Conservation (phyloP, 1,140 invertebrate species). For the Drosophila busckii region DNA sequence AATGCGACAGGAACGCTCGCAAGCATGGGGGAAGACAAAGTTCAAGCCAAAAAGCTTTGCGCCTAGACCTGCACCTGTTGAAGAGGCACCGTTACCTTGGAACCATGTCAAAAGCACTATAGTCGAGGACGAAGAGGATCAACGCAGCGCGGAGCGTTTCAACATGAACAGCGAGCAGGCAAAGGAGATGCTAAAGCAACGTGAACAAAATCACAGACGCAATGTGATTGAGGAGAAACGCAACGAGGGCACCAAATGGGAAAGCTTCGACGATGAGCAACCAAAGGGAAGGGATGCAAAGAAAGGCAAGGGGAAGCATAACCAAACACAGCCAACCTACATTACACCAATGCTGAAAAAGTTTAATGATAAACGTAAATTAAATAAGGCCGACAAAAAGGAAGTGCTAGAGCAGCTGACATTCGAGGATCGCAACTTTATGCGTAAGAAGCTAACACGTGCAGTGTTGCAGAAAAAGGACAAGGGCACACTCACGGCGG, state of each 20-base stretch:
- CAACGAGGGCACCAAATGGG: slow-evolving; percentile 36
- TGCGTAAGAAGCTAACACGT: slow-evolving; percentile 18
- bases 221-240: slow-evolving; percentile 49
- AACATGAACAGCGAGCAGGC: slow-evolving; percentile 46
- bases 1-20: neutral
- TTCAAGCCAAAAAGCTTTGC: slow-evolving; percentile 32
- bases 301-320: no score
- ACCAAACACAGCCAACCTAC: no score
- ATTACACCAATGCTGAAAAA: no score
- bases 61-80: neutral
- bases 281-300: neutral
- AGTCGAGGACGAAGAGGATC: slow-evolving; percentile 32
- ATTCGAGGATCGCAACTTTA: slow-evolving; percentile 24
- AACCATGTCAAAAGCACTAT: slow-evolving; percentile 51
- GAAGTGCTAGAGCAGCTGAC: slow-evolving; percentile 12
- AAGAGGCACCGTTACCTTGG: slow-evolving; percentile 36
- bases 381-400: neutral
- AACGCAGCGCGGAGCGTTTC: slow-evolving; percentile 1
- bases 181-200: slow-evolving; percentile 32
- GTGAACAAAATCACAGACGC: slow-evolving; percentile 46
- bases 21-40: slow-evolving; percentile 40
- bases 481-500: accelerated
- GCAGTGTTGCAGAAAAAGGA: neutral
- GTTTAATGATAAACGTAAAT: no score
- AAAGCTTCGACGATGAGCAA: slow-evolving; percentile 32